Base-by-base conservation (phyloP, 2,113 vertebrate genomes). In the Ictalurus punctatus region DNA sequence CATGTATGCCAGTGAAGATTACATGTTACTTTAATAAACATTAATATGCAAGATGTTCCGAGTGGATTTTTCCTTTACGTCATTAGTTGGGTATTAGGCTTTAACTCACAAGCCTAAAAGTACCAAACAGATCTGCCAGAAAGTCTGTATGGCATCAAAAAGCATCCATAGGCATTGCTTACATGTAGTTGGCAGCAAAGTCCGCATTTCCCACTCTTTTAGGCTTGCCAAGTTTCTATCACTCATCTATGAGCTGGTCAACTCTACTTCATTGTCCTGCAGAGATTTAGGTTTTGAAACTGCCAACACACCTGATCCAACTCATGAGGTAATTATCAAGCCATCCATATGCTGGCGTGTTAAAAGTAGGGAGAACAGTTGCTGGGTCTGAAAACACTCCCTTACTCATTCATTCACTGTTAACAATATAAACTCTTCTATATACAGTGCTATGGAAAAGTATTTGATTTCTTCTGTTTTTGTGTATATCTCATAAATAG, bases 281-380 rank as follows among this genome's bases (percentile, higher is more conserved):
- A 59, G 3, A 61, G 56, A 83, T 83, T 83, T 79, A 79, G 37
- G 80, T 83, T 83, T 83, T 34, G 1, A 37, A 61, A 13, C 80
- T 83, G 17, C 80, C 80, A 83, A 83, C 56, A 37, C 56, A 83
- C 80, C 80, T 83, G 54, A 59, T 83, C 80, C 80, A 83, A 37
- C 56, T 59, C 80, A 37, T 83, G 56, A 59, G 80, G 56, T 83
- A 34, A 59, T 61, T 61, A 83, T 61, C 6, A 83, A 82, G 21
- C 56, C 30, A 61, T 82, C 30, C 80, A 82, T 59, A 82, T 59
- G 80, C 80, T 83, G 56, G 80, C 40, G 56, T 83, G 19, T 19
- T 34, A 58, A 58, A 7, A 59, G 16, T 30, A 82, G 30, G 30
- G 30, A 9, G 21, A 37, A 37, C 30, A 23, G 56, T 79, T 83